Evolutionary conservation across 2,888 invertebrate genomes (phyloP).

Genomic region (Platerodrilus igneus): DNA sequence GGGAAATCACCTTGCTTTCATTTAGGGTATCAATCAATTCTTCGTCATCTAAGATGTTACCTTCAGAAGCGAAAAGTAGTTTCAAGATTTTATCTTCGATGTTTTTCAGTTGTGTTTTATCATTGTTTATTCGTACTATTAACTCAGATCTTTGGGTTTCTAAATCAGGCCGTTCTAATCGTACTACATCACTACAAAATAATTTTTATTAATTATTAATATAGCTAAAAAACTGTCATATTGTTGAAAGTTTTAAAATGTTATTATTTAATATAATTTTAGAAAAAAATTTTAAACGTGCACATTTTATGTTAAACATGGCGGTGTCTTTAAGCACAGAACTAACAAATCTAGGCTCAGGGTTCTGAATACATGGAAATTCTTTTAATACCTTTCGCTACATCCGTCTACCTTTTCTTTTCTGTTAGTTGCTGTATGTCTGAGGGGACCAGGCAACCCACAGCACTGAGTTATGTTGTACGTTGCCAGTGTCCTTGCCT

Average conservation of each 20-base stretch:
- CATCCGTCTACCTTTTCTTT: no score
- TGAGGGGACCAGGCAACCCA: no score
- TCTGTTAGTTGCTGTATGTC: no score
- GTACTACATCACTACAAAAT: slow-evolving; percentile 71
- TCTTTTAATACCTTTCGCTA: no score
- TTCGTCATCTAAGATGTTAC: slow-evolving; percentile 91
- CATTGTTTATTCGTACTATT: slow-evolving; percentile 77
- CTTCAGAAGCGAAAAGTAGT: slow-evolving; percentile 75
- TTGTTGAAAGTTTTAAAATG: neutral
- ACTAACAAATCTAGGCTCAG: no score
- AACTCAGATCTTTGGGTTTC: slow-evolving; percentile 78
- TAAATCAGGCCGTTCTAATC: slow-evolving; percentile 82
- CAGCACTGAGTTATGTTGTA: no score
- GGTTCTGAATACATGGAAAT: no score
- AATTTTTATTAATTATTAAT: slow-evolving; percentile 7
- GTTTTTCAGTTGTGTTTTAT: slow-evolving; percentile 75
- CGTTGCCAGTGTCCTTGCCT: no score
- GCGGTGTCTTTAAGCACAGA: no score
- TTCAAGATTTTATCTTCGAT: slow-evolving; percentile 88
- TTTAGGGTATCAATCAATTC: slow-evolving; percentile 86
- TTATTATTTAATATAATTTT: neutral
- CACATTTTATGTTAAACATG: no score
- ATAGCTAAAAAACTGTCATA: neutral
- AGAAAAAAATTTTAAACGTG: no score
- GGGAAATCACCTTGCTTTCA: slow-evolving; percentile 67